Conservation (phyloP, 2,113 vertebrate species). For the Hemicordylus capensis region DNA sequence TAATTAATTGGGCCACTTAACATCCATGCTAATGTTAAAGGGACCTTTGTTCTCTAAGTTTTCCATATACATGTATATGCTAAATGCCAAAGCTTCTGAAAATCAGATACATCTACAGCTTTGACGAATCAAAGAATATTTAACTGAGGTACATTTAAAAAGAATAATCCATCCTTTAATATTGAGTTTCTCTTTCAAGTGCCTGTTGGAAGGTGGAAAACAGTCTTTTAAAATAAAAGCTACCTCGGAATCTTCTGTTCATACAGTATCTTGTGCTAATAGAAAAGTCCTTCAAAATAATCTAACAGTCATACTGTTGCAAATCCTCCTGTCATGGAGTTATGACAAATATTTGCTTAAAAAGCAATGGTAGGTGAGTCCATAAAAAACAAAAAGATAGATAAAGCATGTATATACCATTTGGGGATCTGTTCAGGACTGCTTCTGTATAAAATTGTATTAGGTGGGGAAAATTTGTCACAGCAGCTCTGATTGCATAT, state of each 20-base stretch:
- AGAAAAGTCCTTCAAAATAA: background rate
- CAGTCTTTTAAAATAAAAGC: slow-evolving; percentile 33
- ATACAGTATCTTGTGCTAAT: slow-evolving; percentile 32
- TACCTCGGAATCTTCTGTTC: slow-evolving; percentile 6
- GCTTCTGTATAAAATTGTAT: background rate
- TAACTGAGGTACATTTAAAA: slow-evolving; percentile 42
- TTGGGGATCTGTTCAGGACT: background rate
- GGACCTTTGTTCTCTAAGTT: slow-evolving; percentile 29
- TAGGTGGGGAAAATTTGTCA: background rate
- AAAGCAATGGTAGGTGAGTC: background rate
- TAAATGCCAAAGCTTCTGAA: slow-evolving; percentile 36
- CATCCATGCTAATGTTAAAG: slow-evolving; percentile 22
- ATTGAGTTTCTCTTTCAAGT: slow-evolving; percentile 17
- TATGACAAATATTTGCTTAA: background rate
- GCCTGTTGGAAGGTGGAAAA: slow-evolving; percentile 28
- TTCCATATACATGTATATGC: slow-evolving; percentile 26
- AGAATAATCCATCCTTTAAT: slow-evolving; percentile 14
- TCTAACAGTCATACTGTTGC: slow-evolving; percentile 11
- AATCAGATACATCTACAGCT: slow-evolving; percentile 31
- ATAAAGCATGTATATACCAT: background rate
- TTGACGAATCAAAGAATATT: slow-evolving; percentile 42
- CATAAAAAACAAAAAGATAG: background rate
- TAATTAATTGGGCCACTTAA: slow-evolving; percentile 63
- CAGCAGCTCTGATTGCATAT: background rate
- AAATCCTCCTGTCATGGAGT: slow-evolving; percentile 5